Base-by-base conservation (phyloP, 2,888 invertebrate genomes). In the Lithodes maja region DNA sequence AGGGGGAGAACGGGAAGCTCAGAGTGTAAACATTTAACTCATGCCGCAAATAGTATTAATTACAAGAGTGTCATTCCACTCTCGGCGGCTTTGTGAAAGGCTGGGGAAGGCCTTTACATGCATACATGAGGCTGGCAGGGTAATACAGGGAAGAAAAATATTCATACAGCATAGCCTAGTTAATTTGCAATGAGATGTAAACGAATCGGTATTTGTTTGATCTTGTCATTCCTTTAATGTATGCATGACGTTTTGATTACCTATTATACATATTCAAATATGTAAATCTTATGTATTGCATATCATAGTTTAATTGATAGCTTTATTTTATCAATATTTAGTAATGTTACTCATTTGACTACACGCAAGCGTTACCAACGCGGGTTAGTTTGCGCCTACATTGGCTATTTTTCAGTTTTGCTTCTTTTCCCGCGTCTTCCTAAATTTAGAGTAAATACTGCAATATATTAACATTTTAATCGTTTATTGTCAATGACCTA, bases 161-260 rank as follows among this genome's bases (percentile, higher is more conserved):
- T 53, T 69, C 82, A 82, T 82, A 50, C 50, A 69, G 12, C 75
- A 55, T 12, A 75, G 55, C 3, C 12, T 33, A 54, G 17, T 49
- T 83, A 75, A 83, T 83, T 83, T 83, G 75, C 83, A 83, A 83
- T 75, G 54, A 71, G 75, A 83, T 75, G 74, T 55, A 75, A 83
- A 83, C 83, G 54, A 83, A 15, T 83, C 15, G 15, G 74, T 55
- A 82, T 82, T n/a, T 68, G 17, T 50, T 82, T 49, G 12, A 68
- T 15, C 7, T 68, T 3, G 2, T 15, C 7, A 2, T 5, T 12
- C 49, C 49, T 33, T 82, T 17, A 68, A 68, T 12, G 7, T 61
- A 49, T 61, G 33, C 52, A 9, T 0, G 17, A 81, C 49, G 1
- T 50, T 49, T 53, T 61, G 17, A 3, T 50, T 71, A n/a, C 7